Conservation (phyloP, 2,113 vertebrate genomes). For the Podocnemis expansa region DNA sequence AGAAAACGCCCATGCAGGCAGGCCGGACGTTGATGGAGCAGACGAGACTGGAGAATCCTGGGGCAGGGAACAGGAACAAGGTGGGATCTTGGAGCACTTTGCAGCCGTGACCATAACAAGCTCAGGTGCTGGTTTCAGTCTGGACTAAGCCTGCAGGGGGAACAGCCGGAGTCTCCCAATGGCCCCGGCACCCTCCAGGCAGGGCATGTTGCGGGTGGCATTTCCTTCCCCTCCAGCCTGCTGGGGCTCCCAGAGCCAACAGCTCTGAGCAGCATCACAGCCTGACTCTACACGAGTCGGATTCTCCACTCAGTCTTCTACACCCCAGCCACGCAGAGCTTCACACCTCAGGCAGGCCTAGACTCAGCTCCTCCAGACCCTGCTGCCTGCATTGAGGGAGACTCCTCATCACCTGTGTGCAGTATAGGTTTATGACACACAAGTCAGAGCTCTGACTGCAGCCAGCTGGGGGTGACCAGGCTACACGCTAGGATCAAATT, state of each 20-base stretch:
- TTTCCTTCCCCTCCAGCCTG: not conserved
- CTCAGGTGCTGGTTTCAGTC: no score
- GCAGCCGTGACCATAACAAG: no score
- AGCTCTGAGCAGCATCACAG: not conserved
- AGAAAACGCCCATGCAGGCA: no score
- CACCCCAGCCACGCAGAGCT: not conserved
- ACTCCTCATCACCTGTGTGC: not conserved
- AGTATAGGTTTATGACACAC: not conserved
- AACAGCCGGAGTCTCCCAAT: no score
- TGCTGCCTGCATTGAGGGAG: not conserved
- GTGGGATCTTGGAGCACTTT: no score
- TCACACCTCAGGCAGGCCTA: not conserved
- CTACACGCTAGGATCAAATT: accelerated
- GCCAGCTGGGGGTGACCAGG: not conserved
- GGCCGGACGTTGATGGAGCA: no score
- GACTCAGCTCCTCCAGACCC: not conserved
- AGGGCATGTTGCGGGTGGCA: not conserved
- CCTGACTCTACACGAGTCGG: not conserved
- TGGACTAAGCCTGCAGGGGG: no score
- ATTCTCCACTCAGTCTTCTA: not conserved
- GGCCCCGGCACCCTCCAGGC: no score
- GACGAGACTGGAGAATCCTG: no score
- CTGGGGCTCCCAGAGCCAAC: not conserved
- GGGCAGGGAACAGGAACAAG: no score
- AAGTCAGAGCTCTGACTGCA: not conserved